A percentile compares a stretch with the other conserved stretches of the same genome.
These are phyloP conservation scores for Meliscaeva auricollis DNA, from an alignment of 2,888 invertebrate species.

Conservation along the genomic window DNA sequence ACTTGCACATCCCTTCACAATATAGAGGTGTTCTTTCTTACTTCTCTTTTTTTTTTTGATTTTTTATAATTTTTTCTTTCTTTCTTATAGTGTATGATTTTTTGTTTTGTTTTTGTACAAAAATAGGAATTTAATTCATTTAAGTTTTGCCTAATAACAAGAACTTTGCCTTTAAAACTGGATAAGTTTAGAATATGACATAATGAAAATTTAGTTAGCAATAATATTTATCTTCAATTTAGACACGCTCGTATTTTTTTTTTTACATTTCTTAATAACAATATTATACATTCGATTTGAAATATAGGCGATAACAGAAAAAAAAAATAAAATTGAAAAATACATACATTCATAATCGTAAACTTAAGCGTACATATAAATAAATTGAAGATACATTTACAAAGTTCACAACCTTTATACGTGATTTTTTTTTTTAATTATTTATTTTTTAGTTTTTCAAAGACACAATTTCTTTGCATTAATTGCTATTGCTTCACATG, in stretches of 20 bases:
- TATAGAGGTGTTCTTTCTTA: constrained; percentile 36
- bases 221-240: constrained; percentile 66
- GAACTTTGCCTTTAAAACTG: constrained; percentile 42
- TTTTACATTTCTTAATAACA: constrained; percentile 22
- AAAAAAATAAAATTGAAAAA: constrained; percentile 34
- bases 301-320: constrained; percentile 23
- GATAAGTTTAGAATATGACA: constrained; percentile 54
- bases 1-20: constrained; percentile 72
- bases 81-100: constrained; percentile 40
- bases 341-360: constrained; percentile 41
- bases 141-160: constrained; percentile 58
- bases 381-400: constrained; percentile 74
- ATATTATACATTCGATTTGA: constrained; percentile 1
- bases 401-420: constrained; percentile 67
- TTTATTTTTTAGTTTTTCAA: constrained; percentile 46
- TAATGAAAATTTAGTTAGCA: constrained; percentile 53
- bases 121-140: constrained; percentile 63
- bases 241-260: constrained; percentile 18
- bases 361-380: constrained; percentile 57
- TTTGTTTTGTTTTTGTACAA: constrained; percentile 46
- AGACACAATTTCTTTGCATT: constrained; percentile 47
- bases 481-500: constrained; percentile 40
- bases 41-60: constrained; percentile 6
- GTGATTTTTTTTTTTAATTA: constrained; percentile 48
- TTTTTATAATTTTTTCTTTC: constrained; percentile 36